These are phyloP conservation scores for Linnaemya tessellans DNA, from an alignment of 2,888 invertebrate species.

Conservation along the genomic window DNA sequence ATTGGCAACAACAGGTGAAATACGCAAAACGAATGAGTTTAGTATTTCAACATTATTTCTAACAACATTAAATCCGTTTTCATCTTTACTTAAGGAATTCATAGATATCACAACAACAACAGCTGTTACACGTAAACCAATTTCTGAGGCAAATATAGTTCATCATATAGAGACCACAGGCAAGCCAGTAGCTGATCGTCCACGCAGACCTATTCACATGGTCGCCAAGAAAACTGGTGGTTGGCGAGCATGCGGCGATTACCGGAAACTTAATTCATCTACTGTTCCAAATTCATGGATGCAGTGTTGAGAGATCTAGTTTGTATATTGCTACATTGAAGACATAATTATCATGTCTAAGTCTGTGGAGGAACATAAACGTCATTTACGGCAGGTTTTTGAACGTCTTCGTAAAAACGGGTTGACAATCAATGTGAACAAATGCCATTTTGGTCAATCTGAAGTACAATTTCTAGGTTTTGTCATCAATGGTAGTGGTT, in stretches of 20 bases:
- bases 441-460: slow-evolving; percentile 42
- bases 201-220: no score
- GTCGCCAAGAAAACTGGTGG: no score
- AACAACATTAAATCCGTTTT: slow-evolving; percentile 20
- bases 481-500: slow-evolving; percentile 12
- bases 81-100: slow-evolving; percentile 45
- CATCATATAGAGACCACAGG: slow-evolving; percentile 60
- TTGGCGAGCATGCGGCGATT: not conserved
- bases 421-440: no score
- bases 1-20: slow-evolving; percentile 13
- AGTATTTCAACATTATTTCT: slow-evolving; percentile 38
- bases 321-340: slow-evolving; percentile 49
- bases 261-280: no score
- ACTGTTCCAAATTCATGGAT: no score
- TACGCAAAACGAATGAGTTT: slow-evolving; percentile 34
- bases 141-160: not conserved
- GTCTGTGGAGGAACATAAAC: slow-evolving; percentile 33
- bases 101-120: slow-evolving; percentile 48
- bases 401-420: slow-evolving; percentile 28
- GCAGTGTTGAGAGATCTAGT: slow-evolving; percentile 41
- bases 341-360: slow-evolving; percentile 47
- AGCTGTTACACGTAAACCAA: slow-evolving; percentile 6
- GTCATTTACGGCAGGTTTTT: slow-evolving; percentile 28
- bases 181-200: no score
- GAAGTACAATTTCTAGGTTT: slow-evolving; percentile 32